Evolutionary conservation across 2,113 vertebrate genomes (phyloP).

Genomic region (Egretta garzetta): DNA sequence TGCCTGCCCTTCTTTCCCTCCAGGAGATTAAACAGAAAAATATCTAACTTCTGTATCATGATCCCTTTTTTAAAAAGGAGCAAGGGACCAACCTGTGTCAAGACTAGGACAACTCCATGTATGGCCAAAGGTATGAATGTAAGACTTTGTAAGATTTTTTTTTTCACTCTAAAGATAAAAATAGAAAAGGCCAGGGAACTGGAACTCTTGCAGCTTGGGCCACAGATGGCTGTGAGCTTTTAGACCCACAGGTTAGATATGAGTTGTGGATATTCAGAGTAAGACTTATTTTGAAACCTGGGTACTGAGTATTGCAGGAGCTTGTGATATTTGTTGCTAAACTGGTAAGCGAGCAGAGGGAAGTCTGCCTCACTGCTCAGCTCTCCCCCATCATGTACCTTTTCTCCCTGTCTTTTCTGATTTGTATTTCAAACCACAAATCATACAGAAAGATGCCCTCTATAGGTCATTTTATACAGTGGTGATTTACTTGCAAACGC

Average conservation of each 20-base stretch:
- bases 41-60: rapidly evolving
- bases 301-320: background rate
- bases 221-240: background rate
- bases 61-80: background rate
- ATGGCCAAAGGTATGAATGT: rapidly evolving
- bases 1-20: background rate
- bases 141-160: background rate
- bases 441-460: background rate
- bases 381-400: background rate
- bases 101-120: rapidly evolving
- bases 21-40: background rate
- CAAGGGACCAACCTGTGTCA: background rate
- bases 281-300: background rate
- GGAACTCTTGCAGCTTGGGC: background rate
- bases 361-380: background rate
- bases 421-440: background rate
- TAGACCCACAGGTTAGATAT: background rate
- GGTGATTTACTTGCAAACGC: background rate
- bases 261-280: background rate
- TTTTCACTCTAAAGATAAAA: background rate
- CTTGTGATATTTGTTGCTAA: background rate
- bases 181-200: background rate
- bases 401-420: background rate
- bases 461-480: background rate
- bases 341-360: too few species aligned